phyloP scores from a whole-genome alignment of 2,888 invertebrate genomes.

The Ectemnius lituratus region DNA sequence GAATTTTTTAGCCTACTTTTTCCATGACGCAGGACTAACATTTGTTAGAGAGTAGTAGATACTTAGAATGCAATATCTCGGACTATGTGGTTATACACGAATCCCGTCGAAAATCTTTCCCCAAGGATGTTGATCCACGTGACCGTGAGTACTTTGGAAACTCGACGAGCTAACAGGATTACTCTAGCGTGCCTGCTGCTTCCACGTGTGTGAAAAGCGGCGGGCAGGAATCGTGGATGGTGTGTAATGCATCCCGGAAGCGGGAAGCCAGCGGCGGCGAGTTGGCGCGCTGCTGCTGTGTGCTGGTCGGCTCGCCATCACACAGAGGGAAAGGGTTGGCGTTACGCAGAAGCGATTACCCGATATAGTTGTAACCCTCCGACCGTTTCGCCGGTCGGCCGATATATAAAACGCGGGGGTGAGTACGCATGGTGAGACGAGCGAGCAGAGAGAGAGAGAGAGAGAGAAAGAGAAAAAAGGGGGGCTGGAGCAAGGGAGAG shows the following conservation, averaged over 20 bases:
- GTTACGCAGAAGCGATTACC: conserved; percentile 66
- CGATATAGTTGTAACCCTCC: conserved; percentile 68
- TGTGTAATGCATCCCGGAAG: conserved; percentile 42
- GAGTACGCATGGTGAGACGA: conserved; percentile 31
- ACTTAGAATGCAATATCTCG: background rate
- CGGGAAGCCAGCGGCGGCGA: conserved; percentile 38
- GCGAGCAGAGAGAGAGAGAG: conserved; percentile 23
- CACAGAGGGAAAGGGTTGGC: conserved; percentile 33
- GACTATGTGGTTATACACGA: background rate
- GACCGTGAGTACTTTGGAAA: no score
- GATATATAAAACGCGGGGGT: conserved; percentile 54
- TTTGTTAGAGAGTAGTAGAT: background rate
- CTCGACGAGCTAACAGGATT: no score
- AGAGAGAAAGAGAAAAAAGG: conserved; percentile 50
- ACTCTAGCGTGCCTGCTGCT: background rate
- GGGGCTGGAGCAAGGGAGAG: conserved; percentile 38
- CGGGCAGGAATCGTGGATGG: background rate
- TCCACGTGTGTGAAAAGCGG: conserved; percentile 6
- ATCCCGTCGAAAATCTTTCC: no score
- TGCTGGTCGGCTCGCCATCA: background rate
- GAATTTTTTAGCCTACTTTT: background rate
- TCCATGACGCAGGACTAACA: background rate
- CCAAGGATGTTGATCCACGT: no score
- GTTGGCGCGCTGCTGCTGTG: conserved; percentile 6
- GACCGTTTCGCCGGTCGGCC: conserved; percentile 45